Base-by-base conservation (phyloP, 2,113 vertebrate genomes). In the Crotalus viridis region DNA sequence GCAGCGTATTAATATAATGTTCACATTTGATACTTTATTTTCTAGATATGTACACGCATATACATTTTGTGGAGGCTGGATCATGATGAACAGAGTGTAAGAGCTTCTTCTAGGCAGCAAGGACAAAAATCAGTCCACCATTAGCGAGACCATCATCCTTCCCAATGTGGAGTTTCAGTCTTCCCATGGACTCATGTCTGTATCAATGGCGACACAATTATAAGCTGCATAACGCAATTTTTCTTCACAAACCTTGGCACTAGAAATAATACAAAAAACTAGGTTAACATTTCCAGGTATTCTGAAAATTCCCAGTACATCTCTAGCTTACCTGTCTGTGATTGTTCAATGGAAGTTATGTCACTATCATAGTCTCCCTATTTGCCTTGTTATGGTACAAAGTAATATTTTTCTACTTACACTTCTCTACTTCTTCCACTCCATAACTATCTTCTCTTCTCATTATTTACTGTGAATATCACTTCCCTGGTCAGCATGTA, bases 121-220 rank as follows among this genome's bases (percentile, higher is more conserved):
- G 90, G 93, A 89, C 89, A 89, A 0, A 94, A 90, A 0, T 22
- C 93, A 89, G 54, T 89, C 59, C 26, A 59, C 7, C 93, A 1
- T 94, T 0, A 0, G 46, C 91, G 90, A 87, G 33, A 22, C 19
- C 89, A 90, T 46, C n/a, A 8, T 19, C 33, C 33, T 81, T 43
- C 74, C 55, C 33, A 21, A 33, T 19, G 55, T 56, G 1, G 0
- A 1, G 5, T 91, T 90, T 98, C 98, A 99, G 95, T 99, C 99
- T 55, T 99, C 99, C 99, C 99, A 99, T 0, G 99, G 99, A 93
- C 99, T 99, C 99, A 99, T 99, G 91, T 99, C 99, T 1, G 98
- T 99, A 96, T 99, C 99, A 21, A 99, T 99, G 93, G 99, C 99
- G 94, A 99, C 99, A 2, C 99, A 99, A 97, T 99, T 99, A 96